Evolutionary conservation across 2,888 invertebrate species (phyloP).

Genomic region (Drosophila sordidapex): DNA sequence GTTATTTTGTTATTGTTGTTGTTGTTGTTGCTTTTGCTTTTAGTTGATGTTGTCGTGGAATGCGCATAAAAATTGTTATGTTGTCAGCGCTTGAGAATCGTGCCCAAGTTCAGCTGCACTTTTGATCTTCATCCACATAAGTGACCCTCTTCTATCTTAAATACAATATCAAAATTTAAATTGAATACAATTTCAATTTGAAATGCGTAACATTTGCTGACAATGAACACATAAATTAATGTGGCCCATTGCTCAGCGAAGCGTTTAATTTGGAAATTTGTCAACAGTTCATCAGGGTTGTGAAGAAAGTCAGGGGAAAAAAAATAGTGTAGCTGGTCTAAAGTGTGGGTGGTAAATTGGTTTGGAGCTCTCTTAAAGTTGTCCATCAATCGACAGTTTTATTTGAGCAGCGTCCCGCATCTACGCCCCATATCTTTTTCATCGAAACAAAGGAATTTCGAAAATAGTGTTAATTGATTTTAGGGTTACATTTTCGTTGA

Average conservation of each 20-base stretch:
- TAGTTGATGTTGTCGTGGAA: slow-evolving; percentile 62
- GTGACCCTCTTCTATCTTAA: slow-evolving; percentile 15
- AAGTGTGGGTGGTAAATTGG: slow-evolving; percentile 48
- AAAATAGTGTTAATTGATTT: slow-evolving; percentile 53
- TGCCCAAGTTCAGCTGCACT: slow-evolving; percentile 40
- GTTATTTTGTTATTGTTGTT: slow-evolving; percentile 23
- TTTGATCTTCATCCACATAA: slow-evolving; percentile 14
- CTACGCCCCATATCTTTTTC: slow-evolving; percentile 2
- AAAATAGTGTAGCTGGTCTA: slow-evolving; percentile 9
- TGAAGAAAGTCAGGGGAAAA: not conserved
- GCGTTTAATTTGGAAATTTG: slow-evolving; percentile 72
- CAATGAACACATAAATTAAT: slow-evolving; percentile 50
- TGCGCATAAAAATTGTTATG: slow-evolving; percentile 77
- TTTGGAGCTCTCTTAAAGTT: slow-evolving; percentile 17
- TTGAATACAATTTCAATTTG: slow-evolving; percentile 18
- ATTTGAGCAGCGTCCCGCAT: slow-evolving; percentile 45
- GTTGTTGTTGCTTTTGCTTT: slow-evolving; percentile 11
- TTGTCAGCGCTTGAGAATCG: slow-evolving; percentile 47
- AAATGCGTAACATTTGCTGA: slow-evolving; percentile 24
- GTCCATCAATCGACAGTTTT: slow-evolving; percentile 43
- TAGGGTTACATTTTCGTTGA: slow-evolving; percentile 26
- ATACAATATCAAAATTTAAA: slow-evolving; percentile 35
- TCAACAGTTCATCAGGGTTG: slow-evolving; percentile 63
- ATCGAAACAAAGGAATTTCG: slow-evolving; percentile 42
- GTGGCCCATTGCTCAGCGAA: slow-evolving; percentile 48